Evolutionary conservation across 2,888 invertebrate genomes (phyloP), one percentile per base, ranked within the genome.

Genomic region (Melanotus villosus): DNA sequence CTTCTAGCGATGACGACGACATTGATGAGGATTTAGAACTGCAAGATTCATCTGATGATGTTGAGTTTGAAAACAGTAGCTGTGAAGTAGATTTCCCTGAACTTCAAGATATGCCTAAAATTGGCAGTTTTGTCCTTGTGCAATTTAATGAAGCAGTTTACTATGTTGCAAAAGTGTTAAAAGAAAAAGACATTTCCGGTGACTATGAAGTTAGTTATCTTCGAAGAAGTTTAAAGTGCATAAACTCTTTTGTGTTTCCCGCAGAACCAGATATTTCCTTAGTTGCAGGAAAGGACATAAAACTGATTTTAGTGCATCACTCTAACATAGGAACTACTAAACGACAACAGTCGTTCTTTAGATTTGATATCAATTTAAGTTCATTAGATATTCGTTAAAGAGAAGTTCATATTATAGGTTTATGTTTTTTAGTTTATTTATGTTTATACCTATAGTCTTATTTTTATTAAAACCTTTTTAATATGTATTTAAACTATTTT

Each of bases 211-310:
- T 47, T 10, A 47, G n/a, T 9, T 47, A 5, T 23, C 23, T 47
- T 2, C 18, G 47, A 47, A 47, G 19, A 19, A 10, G 34, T 38
- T 58, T 56, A 10, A 67, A 67, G 21, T 52, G 52, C 26, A 58
- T 5, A 26, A 63, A 38, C 43, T 63, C 58, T 56, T 64, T 67
- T 38, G 58, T 63, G 60, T 70, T 67, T 50, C 63, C 67, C n/a
- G 16, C 62, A 45, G 54, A 60, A 59, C 19, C 52, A 9, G 70
- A 70, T 65, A 52, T 66, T 36, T 36, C 65, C 30, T 19, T 50
- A 41, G 65, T 54, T 57, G 4, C 68, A 10, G 3, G 32, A 23
- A 21, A n/a, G 16, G 65, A 65, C 57, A 66, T 60, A 21, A 69
- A 65, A 30, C 12, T 60, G 9, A 69, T 65, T 50, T 52, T 69